Base-by-base conservation (phyloP, 1,140 invertebrate species). In the Leptinotarsa defecta region DNA sequence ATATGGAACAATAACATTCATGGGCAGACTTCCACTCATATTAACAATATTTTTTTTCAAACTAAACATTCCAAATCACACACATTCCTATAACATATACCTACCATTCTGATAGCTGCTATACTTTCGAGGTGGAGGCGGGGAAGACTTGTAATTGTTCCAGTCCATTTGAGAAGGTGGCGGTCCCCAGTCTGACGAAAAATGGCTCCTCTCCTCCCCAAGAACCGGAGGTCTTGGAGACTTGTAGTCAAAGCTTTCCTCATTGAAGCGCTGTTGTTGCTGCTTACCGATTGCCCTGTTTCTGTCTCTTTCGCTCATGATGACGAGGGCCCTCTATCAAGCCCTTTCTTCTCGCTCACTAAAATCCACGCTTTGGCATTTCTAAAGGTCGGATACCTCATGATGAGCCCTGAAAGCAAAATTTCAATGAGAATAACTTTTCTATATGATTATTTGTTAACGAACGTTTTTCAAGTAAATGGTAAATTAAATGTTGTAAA, bases 201-300 rank as follows among this genome's bases (percentile, higher is more conserved):
- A 82, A 68, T 81, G 81, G 24, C 76, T 79, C 62, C 84, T 78
- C 73, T 86, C 85, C 77, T 86, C 82, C 48, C 85, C 85, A 20
- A 83, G 80, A n/a, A 85, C 81, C 13, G 84, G 83, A 34, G 85
- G 85, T 57, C 85, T 74, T 13, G 84, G 85, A 13, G 79, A 81
- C 34, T 79, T 84, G 61, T 82, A 75, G 71, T 86, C 80, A 71
- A 85, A 86, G 70, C 67, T 61, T 67, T 74, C 80, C 67, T 82
- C 82, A 80, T 81, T 75, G 77, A 76, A 76, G 74, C 78, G 74
- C 62, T 81, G 79, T 72, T 80, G 73, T 68, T 81, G 76, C 67
- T 80, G 77, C 20, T 48, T n/a, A 20, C 62, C 65, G 43, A 11
- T 15, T 19, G 71, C 52, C 68, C 64, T 74, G 3, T 52, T n/a